phyloP scores from a whole-genome alignment of 2,113 vertebrate genomes.

The Orientallactaga bullata region DNA sequence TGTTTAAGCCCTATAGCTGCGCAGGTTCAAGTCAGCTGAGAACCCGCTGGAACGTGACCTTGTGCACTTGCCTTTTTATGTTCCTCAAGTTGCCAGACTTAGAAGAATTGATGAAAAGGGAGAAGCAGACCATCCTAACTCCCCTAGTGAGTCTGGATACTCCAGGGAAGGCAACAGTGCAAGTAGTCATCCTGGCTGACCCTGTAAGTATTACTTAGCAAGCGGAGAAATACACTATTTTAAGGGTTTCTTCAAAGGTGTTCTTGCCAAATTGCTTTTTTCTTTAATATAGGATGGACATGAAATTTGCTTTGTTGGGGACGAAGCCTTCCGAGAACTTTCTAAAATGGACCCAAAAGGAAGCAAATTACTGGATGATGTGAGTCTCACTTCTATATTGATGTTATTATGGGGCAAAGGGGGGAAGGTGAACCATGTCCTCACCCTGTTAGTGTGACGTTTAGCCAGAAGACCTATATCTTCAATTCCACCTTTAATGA shows the following conservation, averaged over 20 bases:
- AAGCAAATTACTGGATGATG: constrained; percentile 92
- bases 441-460: background rate
- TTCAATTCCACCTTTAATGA: background rate
- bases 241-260: background rate
- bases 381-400: constrained; percentile 80
- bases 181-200: constrained; percentile 96
- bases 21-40: background rate
- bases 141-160: constrained; percentile 97
- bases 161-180: constrained; percentile 97
- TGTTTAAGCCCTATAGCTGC: background rate
- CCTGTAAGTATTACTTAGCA: constrained; percentile 89
- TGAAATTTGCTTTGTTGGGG: constrained; percentile 98
- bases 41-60: background rate
- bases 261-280: background rate
- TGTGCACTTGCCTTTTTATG: background rate
- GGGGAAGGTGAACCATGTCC: background rate
- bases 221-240: background rate
- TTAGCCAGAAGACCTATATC: background rate
- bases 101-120: constrained; percentile 93
- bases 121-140: constrained; percentile 94
- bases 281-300: constrained; percentile 91
- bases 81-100: constrained; percentile 90
- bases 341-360: constrained; percentile 92
- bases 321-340: constrained; percentile 95
- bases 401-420: background rate